A percentile compares a stretch with the other conserved stretches of the same genome.
phyloP scores from a whole-genome alignment of 2,888 invertebrate species.

The Eudemis profundana region DNA sequence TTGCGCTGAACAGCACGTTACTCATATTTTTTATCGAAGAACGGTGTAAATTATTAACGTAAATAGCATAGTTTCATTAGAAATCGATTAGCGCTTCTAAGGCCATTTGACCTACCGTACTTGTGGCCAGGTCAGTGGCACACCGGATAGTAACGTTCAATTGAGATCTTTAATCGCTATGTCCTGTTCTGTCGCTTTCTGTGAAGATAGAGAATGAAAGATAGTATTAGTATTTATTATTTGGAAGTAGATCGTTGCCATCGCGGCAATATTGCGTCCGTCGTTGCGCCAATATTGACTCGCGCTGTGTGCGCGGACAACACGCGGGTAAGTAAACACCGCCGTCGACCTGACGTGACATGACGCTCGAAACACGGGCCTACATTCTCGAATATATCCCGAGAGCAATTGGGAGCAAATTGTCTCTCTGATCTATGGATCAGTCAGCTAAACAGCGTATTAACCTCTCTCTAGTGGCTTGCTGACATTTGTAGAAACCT shows the following conservation, averaged over 20 bases:
- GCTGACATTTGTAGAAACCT: not conserved
- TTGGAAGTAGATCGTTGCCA: not conserved
- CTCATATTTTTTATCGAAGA: not conserved
- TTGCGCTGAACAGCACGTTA: not conserved
- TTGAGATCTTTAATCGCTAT: not conserved
- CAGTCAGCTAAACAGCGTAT: not conserved
- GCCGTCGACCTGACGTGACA: not conserved
- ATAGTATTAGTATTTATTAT: not conserved
- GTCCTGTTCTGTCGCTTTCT: not conserved
- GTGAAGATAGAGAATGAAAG: too few species aligned
- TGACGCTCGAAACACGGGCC: not conserved
- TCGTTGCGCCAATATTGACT: constrained; percentile 26
- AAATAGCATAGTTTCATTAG: constrained; percentile 19
- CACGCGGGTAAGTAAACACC: not conserved
- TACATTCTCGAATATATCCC: not conserved
- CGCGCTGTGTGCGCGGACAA: not conserved
- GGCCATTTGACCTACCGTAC: not conserved
- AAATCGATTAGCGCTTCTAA: constrained; percentile 22
- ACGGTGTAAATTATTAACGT: not conserved
- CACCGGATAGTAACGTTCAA: not conserved
- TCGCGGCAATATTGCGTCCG: constrained; percentile 3
- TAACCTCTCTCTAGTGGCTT: not conserved
- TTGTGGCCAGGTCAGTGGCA: not conserved
- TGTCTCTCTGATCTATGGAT: not conserved
- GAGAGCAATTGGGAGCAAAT: not conserved